Evolutionary conservation across 1,140 invertebrate species (phyloP), one percentile per base, ranked within the genome.

Genomic region (Trachelipus rathkii): DNA sequence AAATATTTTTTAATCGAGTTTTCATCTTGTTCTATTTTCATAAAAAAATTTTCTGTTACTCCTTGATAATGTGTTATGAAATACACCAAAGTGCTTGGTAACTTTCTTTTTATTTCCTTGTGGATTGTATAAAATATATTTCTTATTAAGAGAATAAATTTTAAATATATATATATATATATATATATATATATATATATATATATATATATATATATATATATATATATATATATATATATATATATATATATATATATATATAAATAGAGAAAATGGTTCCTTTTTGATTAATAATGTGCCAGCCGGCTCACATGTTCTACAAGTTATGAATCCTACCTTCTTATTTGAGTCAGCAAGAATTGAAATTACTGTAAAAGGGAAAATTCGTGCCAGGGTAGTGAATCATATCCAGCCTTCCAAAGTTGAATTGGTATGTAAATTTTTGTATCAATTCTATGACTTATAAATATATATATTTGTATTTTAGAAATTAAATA

Each of bases 351-450:
- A 98, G 82, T 93, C 94, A 7, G 90, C 95, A 0, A 88, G 96
- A 77, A 93, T 98, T 0, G 96, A 98, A 86, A 96, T 98, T 71
- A 97, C 95, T 84, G 92, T 91, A 0, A 97, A 96, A 85, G 97
- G 97, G 24, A 99, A 99, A 86, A 95, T 94, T 79, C 88, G 97
- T 79, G 96, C 96, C 0, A 88, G 97, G 70, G 95, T 93, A 87
- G 91, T 99, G 0, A 99, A 99, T 85, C 90, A 95, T 82, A 91
- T 99, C 73, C 96, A 98, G 85, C 94, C 94, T 0, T 92, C 92
- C 1, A 89, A 93, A 85, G 84, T 87, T 21, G 83, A 82, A 81
- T 82, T 71, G 79, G 79, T 80, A 50, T 72, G 75, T 76, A 44
- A 3, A 10, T 77, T 23, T 23, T 19, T 10, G 7, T 45, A 21